These are phyloP conservation scores for Priocnemis perturbator DNA, from an alignment of 2,888 invertebrate species.

Conservation along the genomic window DNA sequence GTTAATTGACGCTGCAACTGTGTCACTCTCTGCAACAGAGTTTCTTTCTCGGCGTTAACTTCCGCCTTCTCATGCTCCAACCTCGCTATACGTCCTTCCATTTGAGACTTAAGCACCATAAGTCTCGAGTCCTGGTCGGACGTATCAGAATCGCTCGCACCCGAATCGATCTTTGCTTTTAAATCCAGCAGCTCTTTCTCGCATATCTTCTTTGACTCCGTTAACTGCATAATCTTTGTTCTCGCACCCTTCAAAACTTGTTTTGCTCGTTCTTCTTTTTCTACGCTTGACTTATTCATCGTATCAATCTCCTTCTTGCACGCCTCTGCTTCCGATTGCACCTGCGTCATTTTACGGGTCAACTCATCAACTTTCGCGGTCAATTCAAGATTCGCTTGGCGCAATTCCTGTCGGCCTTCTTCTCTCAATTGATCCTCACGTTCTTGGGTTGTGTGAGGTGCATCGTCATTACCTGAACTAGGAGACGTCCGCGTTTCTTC, in stretches of 20 bases:
- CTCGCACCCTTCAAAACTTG: constrained; percentile 85
- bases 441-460: constrained; percentile 60
- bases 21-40: constrained; percentile 82
- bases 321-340: constrained; percentile 80
- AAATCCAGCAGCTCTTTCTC: constrained; percentile 69
- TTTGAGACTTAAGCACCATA: constrained; percentile 82
- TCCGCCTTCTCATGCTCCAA: constrained; percentile 85
- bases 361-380: constrained; percentile 69
- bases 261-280: constrained; percentile 82
- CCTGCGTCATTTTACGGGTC: constrained; percentile 73
- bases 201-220: constrained; percentile 81
- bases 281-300: constrained; percentile 77
- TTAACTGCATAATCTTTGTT: constrained; percentile 83
- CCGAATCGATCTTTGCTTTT: constrained; percentile 66
- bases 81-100: constrained; percentile 82
- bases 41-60: constrained; percentile 81
- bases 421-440: constrained; percentile 75
- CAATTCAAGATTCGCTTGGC: constrained; percentile 65
- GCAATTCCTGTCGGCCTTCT: constrained; percentile 76
- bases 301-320: constrained; percentile 82
- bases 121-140: constrained; percentile 75
- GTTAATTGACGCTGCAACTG: constrained; percentile 83
- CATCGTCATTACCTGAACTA: constrained; percentile 74
- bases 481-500: constrained; percentile 77
- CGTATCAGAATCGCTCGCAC: constrained; percentile 61